Conservation (phyloP, 2,113 vertebrate genomes). For the Caranx melampygus region DNA sequence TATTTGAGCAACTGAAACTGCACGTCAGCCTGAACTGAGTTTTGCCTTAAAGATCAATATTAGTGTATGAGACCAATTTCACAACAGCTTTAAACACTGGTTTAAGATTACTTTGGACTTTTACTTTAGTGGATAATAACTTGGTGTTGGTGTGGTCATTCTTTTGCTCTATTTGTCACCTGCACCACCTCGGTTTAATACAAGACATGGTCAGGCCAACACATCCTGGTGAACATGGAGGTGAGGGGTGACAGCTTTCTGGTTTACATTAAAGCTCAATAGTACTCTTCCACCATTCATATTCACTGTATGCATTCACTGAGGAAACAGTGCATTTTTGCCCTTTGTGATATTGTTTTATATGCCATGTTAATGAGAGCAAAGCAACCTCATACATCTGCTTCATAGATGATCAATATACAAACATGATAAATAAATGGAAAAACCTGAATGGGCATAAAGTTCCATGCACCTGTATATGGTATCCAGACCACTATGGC, state of each 20-base stretch:
- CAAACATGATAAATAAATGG: neutral
- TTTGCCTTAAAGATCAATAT: neutral
- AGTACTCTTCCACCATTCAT: no score
- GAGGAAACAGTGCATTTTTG: neutral
- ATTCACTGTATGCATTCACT: neutral
- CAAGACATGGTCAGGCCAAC: neutral
- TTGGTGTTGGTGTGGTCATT: neutral
- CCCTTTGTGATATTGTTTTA: neutral
- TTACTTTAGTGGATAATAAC: neutral
- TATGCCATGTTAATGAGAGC: neutral
- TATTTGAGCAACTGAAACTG: constrained; percentile 10
- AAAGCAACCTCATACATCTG: neutral
- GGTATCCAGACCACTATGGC: neutral
- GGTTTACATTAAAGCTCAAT: neutral
- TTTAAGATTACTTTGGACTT: neutral
- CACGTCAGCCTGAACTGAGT: neutral
- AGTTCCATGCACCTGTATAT: neutral
- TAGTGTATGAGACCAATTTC: neutral
- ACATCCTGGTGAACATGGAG: neutral
- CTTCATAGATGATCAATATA: neutral
- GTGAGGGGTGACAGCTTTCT: neutral
- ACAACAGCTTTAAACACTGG: constrained; percentile 1
- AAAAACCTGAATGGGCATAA: neutral
- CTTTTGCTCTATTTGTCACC: neutral
- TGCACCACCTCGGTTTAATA: neutral